Percentiles rank a stretch among this genome's conserved stretches.
Evolutionary conservation across 2,797 vertebrate species (phyloP).

Genomic region (Amniataba percoides): DNA sequence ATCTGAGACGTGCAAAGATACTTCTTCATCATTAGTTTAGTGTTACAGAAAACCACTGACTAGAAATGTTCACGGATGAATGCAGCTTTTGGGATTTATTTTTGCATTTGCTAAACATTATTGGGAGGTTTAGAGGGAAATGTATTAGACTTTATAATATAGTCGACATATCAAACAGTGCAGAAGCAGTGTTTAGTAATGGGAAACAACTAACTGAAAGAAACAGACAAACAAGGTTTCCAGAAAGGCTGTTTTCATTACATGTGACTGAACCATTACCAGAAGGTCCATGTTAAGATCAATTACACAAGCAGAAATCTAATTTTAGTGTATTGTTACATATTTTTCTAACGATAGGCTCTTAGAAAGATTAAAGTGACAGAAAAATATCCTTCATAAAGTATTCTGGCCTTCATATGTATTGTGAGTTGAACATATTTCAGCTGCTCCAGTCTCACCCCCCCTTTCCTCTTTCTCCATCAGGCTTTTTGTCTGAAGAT

Average conservation of each 20-base stretch:
- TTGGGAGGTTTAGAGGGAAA: conserved; percentile 6
- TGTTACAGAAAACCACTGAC: conserved; percentile 39
- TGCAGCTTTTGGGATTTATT: conserved; percentile 50
- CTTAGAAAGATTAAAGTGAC: conserved; percentile 20
- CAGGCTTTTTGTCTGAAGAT: conserved; percentile 50
- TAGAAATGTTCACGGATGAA: conserved; percentile 41
- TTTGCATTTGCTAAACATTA: conserved; percentile 20
- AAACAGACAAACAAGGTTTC: background rate
- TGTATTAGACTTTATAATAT: conserved; percentile 3
- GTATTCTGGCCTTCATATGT: background rate
- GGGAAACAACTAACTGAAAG: background rate
- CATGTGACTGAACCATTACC: background rate
- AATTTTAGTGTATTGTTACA: background rate
- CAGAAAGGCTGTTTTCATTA: background rate
- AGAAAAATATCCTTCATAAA: conserved; percentile 16
- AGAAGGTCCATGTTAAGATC: conserved; percentile 14
- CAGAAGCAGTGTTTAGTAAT: background rate
- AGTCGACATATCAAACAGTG: conserved; percentile 15
- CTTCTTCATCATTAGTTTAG: conserved; percentile 31
- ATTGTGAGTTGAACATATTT: conserved; percentile 48
- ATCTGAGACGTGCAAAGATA: conserved; percentile 20
- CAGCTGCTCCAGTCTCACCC: conserved; percentile 15
- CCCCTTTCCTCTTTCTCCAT: background rate
- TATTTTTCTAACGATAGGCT: conserved; percentile 4
- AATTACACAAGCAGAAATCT: background rate